Conservation (phyloP, 2,888 invertebrate species). For the Lithophane semibrunnea region DNA sequence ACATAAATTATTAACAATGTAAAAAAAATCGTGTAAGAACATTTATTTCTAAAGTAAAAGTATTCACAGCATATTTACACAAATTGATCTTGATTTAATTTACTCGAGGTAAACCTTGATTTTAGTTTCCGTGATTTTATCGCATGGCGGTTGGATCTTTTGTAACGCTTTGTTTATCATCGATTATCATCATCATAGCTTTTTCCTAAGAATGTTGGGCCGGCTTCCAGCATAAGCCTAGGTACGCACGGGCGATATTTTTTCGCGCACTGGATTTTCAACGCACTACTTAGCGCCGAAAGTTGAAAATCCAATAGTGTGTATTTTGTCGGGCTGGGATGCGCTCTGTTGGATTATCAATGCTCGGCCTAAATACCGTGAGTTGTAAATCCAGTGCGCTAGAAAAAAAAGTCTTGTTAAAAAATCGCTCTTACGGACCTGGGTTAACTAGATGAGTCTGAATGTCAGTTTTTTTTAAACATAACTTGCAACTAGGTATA, state of each 20-base stretch:
- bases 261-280: too few relatives aligned
- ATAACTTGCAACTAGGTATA: neutral
- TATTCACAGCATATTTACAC: conserved; percentile 26
- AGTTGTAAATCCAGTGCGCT: too few relatives aligned
- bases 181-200: neutral
- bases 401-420: too few relatives aligned
- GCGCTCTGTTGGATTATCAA: too few relatives aligned
- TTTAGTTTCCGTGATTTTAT: conserved; percentile 45
- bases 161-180: conserved; percentile 3
- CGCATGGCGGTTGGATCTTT: neutral
- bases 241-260: too few relatives aligned
- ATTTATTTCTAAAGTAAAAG: conserved; percentile 49
- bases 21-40: conserved; percentile 10
- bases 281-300: too few relatives aligned
- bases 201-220: neutral
- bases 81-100: conserved; percentile 46
- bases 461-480: neutral
- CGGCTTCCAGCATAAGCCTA: neutral
- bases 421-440: too few relatives aligned
- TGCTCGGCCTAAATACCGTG: too few relatives aligned
- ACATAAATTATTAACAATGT: conserved; percentile 9
- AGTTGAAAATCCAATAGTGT: too few relatives aligned
- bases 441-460: neutral
- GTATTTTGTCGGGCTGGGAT: too few relatives aligned
- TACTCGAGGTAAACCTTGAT: conserved; percentile 52